Evolutionary conservation across 2,888 invertebrate genomes (phyloP).

Genomic region (Matsumyia berberina): DNA sequence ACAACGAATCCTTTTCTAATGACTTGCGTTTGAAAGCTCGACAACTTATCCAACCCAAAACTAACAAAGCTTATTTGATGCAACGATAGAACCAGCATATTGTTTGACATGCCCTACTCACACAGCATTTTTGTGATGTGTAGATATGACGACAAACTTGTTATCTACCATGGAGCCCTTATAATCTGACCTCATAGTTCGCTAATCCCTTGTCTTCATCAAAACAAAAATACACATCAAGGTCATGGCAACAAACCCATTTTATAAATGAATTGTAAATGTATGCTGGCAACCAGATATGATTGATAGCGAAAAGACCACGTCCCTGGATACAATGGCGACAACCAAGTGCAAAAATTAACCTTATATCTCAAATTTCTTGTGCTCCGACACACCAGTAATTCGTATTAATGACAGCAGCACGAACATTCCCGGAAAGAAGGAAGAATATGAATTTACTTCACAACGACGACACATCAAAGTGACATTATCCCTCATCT

Average conservation of each 20-base stretch:
- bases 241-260: background rate
- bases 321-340: conserved; percentile 35
- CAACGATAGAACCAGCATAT: no score
- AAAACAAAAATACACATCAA: background rate
- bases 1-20: no score
- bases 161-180: background rate
- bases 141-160: background rate
- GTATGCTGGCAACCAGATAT: conserved; percentile 30
- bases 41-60: no score
- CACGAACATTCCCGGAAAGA: conserved; percentile 8
- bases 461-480: conserved; percentile 40
- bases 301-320: conserved; percentile 47
- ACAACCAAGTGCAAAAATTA: conserved; percentile 32
- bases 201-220: background rate
- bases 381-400: conserved; percentile 50
- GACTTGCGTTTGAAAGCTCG: no score
- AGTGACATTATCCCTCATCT: conserved; percentile 59
- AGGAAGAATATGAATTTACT: conserved; percentile 31
- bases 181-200: background rate
- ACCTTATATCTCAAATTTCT: conserved; percentile 34
- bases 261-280: background rate
- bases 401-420: conserved; percentile 59
- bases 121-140: no score
- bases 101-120: no score
- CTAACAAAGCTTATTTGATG: no score